Percentiles rank a stretch among this genome's conserved stretches.
These are phyloP conservation scores for Pachymerium ferrugineum DNA, from an alignment of 2,888 invertebrate genomes.

Conservation along the genomic window DNA sequence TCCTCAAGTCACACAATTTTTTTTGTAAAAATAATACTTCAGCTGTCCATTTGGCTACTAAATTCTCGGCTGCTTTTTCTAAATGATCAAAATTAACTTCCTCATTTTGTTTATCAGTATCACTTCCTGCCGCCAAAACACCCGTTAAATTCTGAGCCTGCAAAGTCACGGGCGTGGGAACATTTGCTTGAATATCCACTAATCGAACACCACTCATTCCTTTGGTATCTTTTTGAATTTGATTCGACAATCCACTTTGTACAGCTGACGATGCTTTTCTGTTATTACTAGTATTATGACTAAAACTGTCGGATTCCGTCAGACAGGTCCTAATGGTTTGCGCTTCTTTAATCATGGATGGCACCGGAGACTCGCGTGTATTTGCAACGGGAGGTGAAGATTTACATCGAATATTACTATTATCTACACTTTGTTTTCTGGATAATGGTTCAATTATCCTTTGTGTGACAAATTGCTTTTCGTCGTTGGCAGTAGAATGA, in stretches of 20 bases:
- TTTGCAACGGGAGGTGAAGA: background rate
- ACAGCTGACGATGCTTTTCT: background rate
- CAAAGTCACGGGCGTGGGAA: background rate
- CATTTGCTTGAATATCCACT: background rate
- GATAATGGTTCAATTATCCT: background rate
- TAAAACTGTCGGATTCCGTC: background rate
- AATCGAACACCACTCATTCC: background rate
- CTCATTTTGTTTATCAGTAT: constrained; percentile 35
- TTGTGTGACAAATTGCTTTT: background rate
- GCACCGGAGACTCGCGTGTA: constrained; percentile 4
- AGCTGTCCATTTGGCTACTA: constrained; percentile 69
- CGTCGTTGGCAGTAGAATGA: background rate
- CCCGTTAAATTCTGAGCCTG: constrained; percentile 7
- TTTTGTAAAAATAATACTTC: constrained; percentile 48
- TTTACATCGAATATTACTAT: constrained; percentile 1
- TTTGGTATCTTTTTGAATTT: background rate
- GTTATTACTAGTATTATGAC: background rate
- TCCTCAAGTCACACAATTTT: too few relatives aligned
- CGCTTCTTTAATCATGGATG: background rate
- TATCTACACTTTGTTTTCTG: constrained; percentile 1
- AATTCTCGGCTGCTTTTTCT: constrained; percentile 59
- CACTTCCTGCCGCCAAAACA: constrained; percentile 1
- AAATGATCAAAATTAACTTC: constrained; percentile 46
- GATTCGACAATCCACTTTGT: background rate
- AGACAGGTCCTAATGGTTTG: background rate